phyloP scores from a whole-genome alignment of 2,113 vertebrate species.

The Siphamia tubifer region DNA sequence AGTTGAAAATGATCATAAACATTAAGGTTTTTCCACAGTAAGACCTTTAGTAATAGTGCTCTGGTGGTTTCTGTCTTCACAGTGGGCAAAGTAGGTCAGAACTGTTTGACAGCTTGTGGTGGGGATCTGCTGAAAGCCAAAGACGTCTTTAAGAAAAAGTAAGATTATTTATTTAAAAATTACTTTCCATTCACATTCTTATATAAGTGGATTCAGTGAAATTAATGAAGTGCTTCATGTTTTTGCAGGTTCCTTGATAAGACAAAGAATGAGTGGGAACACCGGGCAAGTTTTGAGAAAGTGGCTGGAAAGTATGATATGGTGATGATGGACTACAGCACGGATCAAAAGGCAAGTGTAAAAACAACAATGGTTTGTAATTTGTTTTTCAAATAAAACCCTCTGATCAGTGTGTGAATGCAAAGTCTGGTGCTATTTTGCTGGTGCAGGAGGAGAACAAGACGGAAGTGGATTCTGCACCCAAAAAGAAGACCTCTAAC shows the following conservation, averaged over 20 bases:
- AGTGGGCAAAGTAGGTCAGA: slow-evolving; percentile 90
- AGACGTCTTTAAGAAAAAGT: slow-evolving; percentile 89
- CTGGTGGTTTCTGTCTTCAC: slow-evolving; percentile 8
- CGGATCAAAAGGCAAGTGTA: slow-evolving; percentile 50
- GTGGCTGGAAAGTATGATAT: slow-evolving; percentile 89
- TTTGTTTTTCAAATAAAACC: too few relatives aligned
- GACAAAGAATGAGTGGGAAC: slow-evolving; percentile 89
- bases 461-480: neutral
- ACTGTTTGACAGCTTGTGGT: slow-evolving; percentile 77
- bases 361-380: neutral
- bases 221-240: neutral
- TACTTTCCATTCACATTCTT: fast-evolving
- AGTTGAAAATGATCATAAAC: neutral
- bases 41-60: neutral
- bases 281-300: slow-evolving; percentile 82
- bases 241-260: slow-evolving; percentile 87
- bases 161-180: neutral
- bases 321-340: slow-evolving; percentile 85
- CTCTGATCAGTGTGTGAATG: too few relatives aligned
- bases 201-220: neutral
- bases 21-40: neutral
- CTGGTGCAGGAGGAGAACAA: slow-evolving; percentile 54
- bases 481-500: slow-evolving; percentile 67
- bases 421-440: neutral
- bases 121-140: slow-evolving; percentile 85